Percentiles rank a stretch among this genome's conserved stretches.
Conservation (phyloP, 2,888 invertebrate species). For the Balanococcus diminutus region DNA sequence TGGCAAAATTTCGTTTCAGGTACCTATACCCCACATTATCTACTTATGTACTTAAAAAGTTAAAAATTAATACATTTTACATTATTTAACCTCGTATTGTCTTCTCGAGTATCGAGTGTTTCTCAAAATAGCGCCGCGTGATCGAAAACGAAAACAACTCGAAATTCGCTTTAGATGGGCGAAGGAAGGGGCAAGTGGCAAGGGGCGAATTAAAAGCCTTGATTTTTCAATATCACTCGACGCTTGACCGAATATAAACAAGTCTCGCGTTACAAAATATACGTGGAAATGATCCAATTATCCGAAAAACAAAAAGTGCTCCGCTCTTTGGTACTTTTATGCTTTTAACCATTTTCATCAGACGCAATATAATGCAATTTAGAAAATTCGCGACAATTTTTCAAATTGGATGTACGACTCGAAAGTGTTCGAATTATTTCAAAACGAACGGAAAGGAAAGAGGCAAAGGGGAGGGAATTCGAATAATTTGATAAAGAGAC, state of each 20-base stretch:
- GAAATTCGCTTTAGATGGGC: background rate
- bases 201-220: no score
- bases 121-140: background rate
- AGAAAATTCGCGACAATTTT: background rate
- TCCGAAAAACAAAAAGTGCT: background rate
- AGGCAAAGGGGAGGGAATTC: background rate
- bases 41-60: no score
- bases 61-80: background rate
- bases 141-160: background rate
- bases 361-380: background rate
- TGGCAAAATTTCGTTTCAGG: conserved; percentile 8
- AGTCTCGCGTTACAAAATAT: background rate
- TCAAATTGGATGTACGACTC: background rate
- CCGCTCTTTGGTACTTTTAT: no score
- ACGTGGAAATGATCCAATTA: background rate
- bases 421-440: background rate
- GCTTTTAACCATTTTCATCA: background rate
- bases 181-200: no score
- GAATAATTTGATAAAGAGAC: background rate
- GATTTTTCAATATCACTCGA: background rate
- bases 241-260: background rate
- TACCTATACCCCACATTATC: no score
- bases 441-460: no score
- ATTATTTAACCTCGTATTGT: conserved; percentile 10
- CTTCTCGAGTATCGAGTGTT: background rate